Percentiles rank a stretch among this genome's conserved stretches.
Evolutionary conservation across 2,888 invertebrate genomes (phyloP).

Genomic region (Melipona beecheii): DNA sequence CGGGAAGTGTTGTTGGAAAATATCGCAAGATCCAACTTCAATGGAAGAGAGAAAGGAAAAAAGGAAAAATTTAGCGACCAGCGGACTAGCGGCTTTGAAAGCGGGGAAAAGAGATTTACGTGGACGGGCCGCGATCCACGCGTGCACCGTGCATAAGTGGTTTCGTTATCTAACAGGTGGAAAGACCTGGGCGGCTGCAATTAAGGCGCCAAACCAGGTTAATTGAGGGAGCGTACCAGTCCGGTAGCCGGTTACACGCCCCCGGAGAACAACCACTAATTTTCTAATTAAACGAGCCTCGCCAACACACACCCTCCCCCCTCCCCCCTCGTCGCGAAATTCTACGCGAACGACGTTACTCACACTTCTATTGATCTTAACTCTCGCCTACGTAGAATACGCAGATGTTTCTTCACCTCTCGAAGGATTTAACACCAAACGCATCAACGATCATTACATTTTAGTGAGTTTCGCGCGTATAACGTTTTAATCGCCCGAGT

Average conservation of each 20-base stretch:
- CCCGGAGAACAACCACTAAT: slow-evolving; percentile 58
- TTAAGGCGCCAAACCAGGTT: slow-evolving; percentile 64
- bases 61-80: too few relatives aligned
- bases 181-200: slow-evolving; percentile 56
- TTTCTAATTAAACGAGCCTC: slow-evolving; percentile 59
- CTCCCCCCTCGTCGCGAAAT: slow-evolving; percentile 16
- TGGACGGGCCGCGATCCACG: slow-evolving; percentile 13
- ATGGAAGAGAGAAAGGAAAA: neutral
- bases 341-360: neutral
- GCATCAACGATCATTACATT: too few relatives aligned
- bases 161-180: slow-evolving; percentile 64
- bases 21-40: slow-evolving; percentile 15
- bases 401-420: too few relatives aligned
- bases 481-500: too few relatives aligned
- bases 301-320: neutral
- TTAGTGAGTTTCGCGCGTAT: too few relatives aligned
- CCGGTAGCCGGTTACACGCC: slow-evolving; percentile 41
- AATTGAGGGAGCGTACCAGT: slow-evolving; percentile 51
- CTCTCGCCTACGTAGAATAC: neutral
- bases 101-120: slow-evolving; percentile 33
- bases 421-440: too few relatives aligned
- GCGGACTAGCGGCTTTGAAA: slow-evolving; percentile 16
- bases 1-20: slow-evolving; percentile 29
- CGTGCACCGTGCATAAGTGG: slow-evolving; percentile 51
- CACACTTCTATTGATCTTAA: neutral